Percentiles rank a stretch among this genome's conserved stretches.
Conservation (phyloP, 2,113 vertebrate genomes). For the Carassius auratus region DNA sequence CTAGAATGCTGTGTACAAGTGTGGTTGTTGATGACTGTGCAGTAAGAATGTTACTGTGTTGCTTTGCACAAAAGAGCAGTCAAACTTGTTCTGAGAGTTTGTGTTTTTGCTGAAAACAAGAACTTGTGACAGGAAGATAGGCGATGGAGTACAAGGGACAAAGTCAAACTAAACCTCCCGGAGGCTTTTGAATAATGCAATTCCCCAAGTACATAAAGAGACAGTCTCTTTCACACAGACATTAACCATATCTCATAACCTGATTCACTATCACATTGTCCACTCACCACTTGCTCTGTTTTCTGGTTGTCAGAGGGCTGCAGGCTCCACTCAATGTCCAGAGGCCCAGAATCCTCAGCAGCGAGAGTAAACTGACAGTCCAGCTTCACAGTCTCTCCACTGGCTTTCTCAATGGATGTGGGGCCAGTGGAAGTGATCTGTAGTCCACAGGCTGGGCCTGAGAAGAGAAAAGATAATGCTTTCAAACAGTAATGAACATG, state of each 20-base stretch:
- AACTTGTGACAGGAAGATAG: not conserved
- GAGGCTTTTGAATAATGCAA: slow-evolving; percentile 35
- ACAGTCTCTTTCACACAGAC: not conserved
- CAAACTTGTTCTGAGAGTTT: slow-evolving; percentile 3
- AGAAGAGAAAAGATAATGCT: not conserved
- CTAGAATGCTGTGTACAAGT: not conserved
- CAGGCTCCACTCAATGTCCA: slow-evolving; percentile 81
- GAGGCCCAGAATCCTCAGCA: slow-evolving; percentile 70
- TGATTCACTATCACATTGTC: not conserved
- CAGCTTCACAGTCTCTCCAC: slow-evolving; percentile 73
- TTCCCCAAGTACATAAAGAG: not conserved
- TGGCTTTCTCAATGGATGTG: slow-evolving; percentile 72
- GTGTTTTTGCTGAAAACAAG: slow-evolving; percentile 15
- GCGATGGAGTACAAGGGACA: not conserved
- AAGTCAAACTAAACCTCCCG: slow-evolving; percentile 27
- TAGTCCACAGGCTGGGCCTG: slow-evolving; percentile 68
- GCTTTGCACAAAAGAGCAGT: not conserved
- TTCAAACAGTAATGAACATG: not conserved
- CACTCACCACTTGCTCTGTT: slow-evolving; percentile 76
- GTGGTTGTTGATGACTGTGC: not conserved
- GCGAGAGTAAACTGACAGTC: slow-evolving; percentile 73
- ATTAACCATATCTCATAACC: slow-evolving; percentile 3
- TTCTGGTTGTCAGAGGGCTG: slow-evolving; percentile 77
- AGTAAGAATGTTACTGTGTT: slow-evolving; percentile 5
- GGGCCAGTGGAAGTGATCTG: slow-evolving; percentile 67